phyloP scores from a whole-genome alignment of 1,140 invertebrate genomes.

The Temnothorax nylanderi region DNA sequence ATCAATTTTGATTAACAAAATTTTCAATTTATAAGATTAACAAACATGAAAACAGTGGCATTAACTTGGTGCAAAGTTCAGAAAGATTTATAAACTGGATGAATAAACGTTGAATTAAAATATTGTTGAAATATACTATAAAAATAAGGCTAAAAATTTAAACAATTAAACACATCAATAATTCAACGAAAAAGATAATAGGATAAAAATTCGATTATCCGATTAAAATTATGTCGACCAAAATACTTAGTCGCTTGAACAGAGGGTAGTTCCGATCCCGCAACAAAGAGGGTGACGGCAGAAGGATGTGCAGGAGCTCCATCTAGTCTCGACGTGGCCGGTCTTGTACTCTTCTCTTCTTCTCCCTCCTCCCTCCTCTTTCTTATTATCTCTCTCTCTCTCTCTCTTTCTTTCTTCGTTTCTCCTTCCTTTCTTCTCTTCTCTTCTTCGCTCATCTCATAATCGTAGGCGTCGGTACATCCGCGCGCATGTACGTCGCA shows the following conservation, averaged over 20 bases:
- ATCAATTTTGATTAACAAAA: neutral
- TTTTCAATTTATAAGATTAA: neutral
- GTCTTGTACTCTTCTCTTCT: neutral
- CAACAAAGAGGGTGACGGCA: constrained; percentile 70
- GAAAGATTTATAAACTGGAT: neutral
- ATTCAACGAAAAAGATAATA: neutral
- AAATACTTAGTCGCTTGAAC: constrained; percentile 26
- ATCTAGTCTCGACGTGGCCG: constrained; percentile 52
- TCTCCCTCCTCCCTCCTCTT: neutral
- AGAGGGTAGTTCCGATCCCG: constrained; percentile 45
- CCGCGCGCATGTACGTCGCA: constrained; percentile 54
- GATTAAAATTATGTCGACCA: neutral
- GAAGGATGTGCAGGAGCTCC: constrained; percentile 41
- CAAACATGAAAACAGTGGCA: neutral
- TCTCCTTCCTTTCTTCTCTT: neutral
- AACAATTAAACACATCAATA: neutral
- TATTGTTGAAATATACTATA: neutral
- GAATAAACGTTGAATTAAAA: neutral
- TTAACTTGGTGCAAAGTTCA: neutral
- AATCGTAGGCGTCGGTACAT: constrained; percentile 63
- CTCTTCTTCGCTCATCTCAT: neutral
- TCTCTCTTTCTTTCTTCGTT: no score
- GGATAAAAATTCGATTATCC: neutral
- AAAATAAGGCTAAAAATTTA: neutral
- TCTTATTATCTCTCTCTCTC: neutral